Evolutionary conservation across 2,888 invertebrate species (phyloP).

Genomic region (Leucozona laternaria): DNA sequence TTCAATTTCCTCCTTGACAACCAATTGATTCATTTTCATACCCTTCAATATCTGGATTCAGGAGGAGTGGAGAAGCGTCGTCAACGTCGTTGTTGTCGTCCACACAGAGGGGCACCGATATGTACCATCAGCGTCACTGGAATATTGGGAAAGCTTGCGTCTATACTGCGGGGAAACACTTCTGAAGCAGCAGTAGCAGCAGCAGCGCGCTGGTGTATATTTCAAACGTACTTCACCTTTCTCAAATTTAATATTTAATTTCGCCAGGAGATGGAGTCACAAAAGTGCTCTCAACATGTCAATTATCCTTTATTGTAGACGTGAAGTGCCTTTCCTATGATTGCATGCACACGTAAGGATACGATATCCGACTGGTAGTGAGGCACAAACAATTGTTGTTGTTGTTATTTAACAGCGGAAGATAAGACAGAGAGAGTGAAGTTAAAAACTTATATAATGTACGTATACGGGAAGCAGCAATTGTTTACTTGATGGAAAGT

Average conservation of each 20-base stretch:
- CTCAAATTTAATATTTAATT: slow-evolving; percentile 75
- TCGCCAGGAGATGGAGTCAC: slow-evolving; percentile 63
- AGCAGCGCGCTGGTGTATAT: slow-evolving; percentile 47
- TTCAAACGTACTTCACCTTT: slow-evolving; percentile 68
- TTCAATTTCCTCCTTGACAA: slow-evolving; percentile 75
- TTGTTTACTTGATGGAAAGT: slow-evolving; percentile 70
- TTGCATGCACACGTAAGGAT: slow-evolving; percentile 56
- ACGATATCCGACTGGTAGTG: slow-evolving; percentile 36
- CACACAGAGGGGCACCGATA: background rate
- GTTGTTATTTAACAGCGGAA: background rate
- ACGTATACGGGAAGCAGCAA: slow-evolving; percentile 54
- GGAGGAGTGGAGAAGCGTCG: background rate
- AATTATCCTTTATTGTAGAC: slow-evolving; percentile 74
- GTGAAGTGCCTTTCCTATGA: slow-evolving; percentile 64
- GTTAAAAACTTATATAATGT: slow-evolving; percentile 15
- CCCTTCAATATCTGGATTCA: slow-evolving; percentile 46
- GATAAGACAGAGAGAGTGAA: background rate
- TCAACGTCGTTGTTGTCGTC: background rate
- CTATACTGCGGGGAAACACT: slow-evolving; percentile 8
- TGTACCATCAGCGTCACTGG: slow-evolving; percentile 1
- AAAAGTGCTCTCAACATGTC: slow-evolving; percentile 74
- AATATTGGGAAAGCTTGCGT: slow-evolving; percentile 1
- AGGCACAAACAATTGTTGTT: slow-evolving; percentile 31
- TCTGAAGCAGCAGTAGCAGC: background rate
- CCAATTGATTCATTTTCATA: slow-evolving; percentile 72